These are phyloP conservation scores for Selene dorsalis DNA, from an alignment of 2,797 vertebrate species.

Conservation along the genomic window DNA sequence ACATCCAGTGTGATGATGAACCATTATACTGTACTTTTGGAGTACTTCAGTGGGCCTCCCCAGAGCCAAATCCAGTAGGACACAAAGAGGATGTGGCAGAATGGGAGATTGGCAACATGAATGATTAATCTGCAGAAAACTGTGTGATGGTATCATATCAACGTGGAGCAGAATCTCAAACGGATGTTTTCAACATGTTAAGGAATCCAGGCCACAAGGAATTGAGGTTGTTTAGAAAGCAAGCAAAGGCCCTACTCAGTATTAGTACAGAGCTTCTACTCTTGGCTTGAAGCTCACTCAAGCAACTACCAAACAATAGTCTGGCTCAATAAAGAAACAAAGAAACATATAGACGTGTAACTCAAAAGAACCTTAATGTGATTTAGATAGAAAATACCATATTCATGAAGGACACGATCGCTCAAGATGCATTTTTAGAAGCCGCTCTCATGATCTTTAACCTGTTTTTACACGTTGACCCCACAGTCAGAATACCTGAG, in stretches of 20 bases:
- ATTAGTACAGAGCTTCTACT: neutral
- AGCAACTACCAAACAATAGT: neutral
- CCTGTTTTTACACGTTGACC: neutral
- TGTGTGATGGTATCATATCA: neutral
- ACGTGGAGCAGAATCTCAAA: neutral
- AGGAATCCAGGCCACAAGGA: neutral
- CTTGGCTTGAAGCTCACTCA: neutral
- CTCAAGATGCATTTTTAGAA: neutral
- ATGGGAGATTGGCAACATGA: neutral
- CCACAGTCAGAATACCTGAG: neutral
- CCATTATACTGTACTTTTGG: neutral
- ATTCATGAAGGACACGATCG: too few relatives aligned
- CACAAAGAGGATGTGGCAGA: neutral
- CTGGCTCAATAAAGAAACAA: neutral
- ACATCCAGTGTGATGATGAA: too few relatives aligned
- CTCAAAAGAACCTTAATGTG: neutral
- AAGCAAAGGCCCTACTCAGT: neutral
- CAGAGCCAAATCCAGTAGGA: neutral
- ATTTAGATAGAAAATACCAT: neutral
- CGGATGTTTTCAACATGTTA: neutral
- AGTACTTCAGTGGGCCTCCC: neutral
- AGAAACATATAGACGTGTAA: too few relatives aligned
- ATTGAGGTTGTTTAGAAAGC: neutral
- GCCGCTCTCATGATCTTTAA: too few relatives aligned
- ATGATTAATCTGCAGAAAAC: neutral